Evolutionary conservation across 2,113 vertebrate species (phyloP), one percentile per base, ranked within the genome.

Genomic region (Baryphthengus martii): DNA sequence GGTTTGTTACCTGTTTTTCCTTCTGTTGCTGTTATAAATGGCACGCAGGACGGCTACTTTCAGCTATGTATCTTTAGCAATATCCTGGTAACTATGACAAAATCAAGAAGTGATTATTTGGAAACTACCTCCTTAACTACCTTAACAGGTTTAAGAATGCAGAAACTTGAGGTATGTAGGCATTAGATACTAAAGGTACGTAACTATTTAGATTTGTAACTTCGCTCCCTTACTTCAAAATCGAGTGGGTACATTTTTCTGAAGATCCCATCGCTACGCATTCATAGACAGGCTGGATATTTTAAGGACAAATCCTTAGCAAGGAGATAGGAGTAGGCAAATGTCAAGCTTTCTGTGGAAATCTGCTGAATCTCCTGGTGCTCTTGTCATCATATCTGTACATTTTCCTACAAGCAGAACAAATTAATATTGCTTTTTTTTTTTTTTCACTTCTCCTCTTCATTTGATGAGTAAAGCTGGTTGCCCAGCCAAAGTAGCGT

Each of bases 121-220:
- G 59, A 55, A 93, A 62, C 28, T 62, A 29, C 13, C 40, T 73
- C 44, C 20, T 25, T 33, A 28, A 42, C 7, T 50, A 72, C 4
- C 10, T 56, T 35, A 33, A 52, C 24, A n/a, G 7, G 10, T 23
- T 10, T 37, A 44, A 71, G n/a, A 29, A 35, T 45, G 4, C 3
- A 0, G 40, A 63, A 67, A 35, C 63, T 31, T 47, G 89, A 85
- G 35, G 61, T 76, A 21, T 0, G 0, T 28, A 13, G 6, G 39
- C 78, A 9, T 13, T 56, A 68, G 44, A 56, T 47, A 65, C 7
- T 15, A 68, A 80, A 55, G 18, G n/a, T 59, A 35, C 4, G 23
- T 33, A 10, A 33, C n/a, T 70, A 25, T 21, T 67, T 83, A 53
- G 15, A 25, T 63, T 71, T 62, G 3, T 47, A 31, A 44, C 23